These are phyloP conservation scores for Aplodontia rufa DNA, from an alignment of 2,113 vertebrate species.

Conservation along the genomic window DNA sequence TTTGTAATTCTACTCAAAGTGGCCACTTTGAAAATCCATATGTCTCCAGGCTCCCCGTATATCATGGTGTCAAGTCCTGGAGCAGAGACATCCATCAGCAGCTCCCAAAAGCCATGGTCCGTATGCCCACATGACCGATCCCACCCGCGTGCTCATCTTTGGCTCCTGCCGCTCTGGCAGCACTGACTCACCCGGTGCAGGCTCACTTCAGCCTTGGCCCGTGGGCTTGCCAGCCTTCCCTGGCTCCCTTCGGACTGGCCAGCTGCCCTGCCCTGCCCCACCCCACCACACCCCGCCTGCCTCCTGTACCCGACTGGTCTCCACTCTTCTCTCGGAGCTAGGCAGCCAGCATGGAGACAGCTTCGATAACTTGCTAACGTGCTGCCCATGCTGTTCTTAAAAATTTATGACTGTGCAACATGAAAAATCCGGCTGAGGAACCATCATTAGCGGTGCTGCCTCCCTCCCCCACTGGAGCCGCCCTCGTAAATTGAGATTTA, in stretches of 20 bases:
- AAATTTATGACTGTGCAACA: constrained; percentile 92
- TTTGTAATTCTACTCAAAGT: constrained; percentile 87
- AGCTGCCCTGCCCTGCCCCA: neutral
- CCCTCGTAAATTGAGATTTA: constrained; percentile 92
- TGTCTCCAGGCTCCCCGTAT: constrained; percentile 89
- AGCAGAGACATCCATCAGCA: constrained; percentile 89
- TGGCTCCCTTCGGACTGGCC: neutral
- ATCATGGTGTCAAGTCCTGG: constrained; percentile 88
- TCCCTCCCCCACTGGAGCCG: constrained; percentile 86
- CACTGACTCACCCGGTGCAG: neutral
- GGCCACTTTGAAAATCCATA: constrained; percentile 88
- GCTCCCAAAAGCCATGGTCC: constrained; percentile 56
- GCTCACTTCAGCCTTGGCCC: neutral
- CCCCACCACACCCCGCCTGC: neutral
- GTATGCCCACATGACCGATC: neutral
- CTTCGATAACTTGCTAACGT: constrained; percentile 75
- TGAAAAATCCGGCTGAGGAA: constrained; percentile 90
- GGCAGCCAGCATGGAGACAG: constrained; percentile 69
- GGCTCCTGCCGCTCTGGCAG: constrained; percentile 50
- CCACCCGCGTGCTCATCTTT: constrained; percentile 59
- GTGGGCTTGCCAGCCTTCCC: neutral
- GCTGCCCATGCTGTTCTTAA: constrained; percentile 87
- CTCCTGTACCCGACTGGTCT: neutral
- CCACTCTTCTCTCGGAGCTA: constrained; percentile 37
- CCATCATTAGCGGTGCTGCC: constrained; percentile 89